These are phyloP conservation scores for Magallana angulata DNA, from an alignment of 1,140 invertebrate species.

Conservation along the genomic window DNA sequence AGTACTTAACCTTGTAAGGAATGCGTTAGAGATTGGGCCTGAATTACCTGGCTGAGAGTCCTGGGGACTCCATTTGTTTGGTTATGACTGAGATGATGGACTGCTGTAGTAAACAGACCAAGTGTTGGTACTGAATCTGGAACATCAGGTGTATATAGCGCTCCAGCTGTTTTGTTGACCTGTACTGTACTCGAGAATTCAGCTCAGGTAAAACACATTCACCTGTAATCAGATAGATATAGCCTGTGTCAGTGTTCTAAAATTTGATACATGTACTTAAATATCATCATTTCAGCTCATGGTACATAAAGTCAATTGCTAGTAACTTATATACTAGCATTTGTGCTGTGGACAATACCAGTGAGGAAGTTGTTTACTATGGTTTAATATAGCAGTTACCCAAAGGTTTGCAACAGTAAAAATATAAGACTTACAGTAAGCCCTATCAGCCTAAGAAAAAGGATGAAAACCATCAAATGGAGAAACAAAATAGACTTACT, in stretches of 20 bases:
- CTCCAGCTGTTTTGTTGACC: constrained; percentile 33
- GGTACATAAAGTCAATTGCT: too few relatives aligned
- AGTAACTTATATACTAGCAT: too few relatives aligned
- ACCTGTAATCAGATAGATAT: not conserved
- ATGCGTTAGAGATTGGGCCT: too few relatives aligned
- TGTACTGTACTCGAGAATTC: constrained; percentile 41
- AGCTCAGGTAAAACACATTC: not conserved
- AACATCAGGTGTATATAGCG: constrained; percentile 44
- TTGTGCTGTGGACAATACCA: too few relatives aligned
- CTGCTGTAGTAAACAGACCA: constrained; percentile 28
- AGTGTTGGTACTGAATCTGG: constrained; percentile 51
- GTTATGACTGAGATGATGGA: constrained; percentile 24
- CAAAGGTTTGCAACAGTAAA: too few relatives aligned
- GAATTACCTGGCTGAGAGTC: constrained; percentile 32
- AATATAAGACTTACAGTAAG: too few relatives aligned
- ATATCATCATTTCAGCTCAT: too few relatives aligned
- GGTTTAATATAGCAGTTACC: too few relatives aligned
- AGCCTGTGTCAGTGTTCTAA: too few relatives aligned
- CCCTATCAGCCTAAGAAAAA: not conserved
- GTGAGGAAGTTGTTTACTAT: too few relatives aligned
- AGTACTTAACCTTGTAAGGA: too few relatives aligned
- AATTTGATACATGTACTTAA: too few relatives aligned
- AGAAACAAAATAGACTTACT: not conserved
- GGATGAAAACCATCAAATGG: not conserved
- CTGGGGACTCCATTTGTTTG: constrained; percentile 35